Base-by-base conservation (phyloP, 2,888 invertebrate species). In the Scaptodrosophila latifasciaeformis region DNA sequence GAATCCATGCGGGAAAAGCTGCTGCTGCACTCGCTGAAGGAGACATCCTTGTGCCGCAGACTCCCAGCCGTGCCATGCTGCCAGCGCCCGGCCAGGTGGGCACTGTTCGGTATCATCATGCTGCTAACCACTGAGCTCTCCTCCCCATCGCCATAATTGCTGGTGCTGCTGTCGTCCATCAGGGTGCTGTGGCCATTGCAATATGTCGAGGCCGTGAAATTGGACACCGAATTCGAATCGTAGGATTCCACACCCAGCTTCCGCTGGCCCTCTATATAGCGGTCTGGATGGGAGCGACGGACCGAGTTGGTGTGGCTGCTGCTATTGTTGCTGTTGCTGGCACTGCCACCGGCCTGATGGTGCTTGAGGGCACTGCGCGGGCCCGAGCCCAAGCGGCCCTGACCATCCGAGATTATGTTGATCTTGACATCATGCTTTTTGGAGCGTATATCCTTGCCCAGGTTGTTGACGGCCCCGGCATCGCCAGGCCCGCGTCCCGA, bases 121-220 rank as follows among this genome's bases (percentile, higher is more conserved):
- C 85, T 83, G 59, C 85, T 86, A 1, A 86, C 84, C 49, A 85
- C 86, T 0, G 84, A 84, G 12, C 85, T 85, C 52, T 85, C 83
- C 57, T 85, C 86, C 15, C 85, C 86, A 34, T 85, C 85, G 34
- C 86, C 86, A 19, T 82, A 83, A 51, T 83, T 84, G 59, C 83
- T 84, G 24, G 80, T 77, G 55, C 84, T 75, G 52, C 84, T 84
- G 57, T 83, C 81, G 34, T 82, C 82, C 31, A 71, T 52, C 19
- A 77, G 30, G 13, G 60, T 49, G 44, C 65, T 75, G 50, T 70
- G 81, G 55, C 84, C 82, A 62, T 84, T 82, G 72, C 84, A 81
- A 31, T 81, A 82, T 1, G 83, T 82, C 24, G 86, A 86, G 4
- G 84, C 81, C 7, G 86, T 86, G 42, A 86, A 66, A 49, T 86